Percentiles rank a stretch among this genome's conserved stretches.
phyloP scores from a whole-genome alignment of 2,888 invertebrate genomes.

The Melinaea menophilus region DNA sequence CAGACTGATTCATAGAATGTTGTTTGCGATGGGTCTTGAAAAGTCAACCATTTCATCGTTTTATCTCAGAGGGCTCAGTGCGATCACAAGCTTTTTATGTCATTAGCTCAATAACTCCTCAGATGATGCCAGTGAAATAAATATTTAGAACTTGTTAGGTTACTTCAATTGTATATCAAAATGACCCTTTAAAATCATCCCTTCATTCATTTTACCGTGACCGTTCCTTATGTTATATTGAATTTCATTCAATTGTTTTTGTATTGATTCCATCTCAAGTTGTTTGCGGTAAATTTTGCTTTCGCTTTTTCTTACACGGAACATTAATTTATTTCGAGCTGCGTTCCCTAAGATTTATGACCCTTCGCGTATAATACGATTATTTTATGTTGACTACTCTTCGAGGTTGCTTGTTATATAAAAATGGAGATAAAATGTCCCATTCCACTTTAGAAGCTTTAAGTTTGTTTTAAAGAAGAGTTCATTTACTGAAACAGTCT shows the following conservation, averaged over 20 bases:
- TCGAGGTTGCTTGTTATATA: constrained; percentile 7
- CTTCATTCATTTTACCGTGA: neutral
- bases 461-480: neutral
- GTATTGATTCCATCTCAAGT: constrained; percentile 20
- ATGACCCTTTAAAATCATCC: neutral
- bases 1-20: too few species aligned
- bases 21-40: too few species aligned
- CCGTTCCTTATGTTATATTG: constrained; percentile 9
- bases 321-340: constrained; percentile 33
- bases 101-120: too few species aligned
- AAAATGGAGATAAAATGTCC: constrained; percentile 8
- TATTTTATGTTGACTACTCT: constrained; percentile 22
- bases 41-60: too few species aligned
- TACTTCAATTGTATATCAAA: neutral
- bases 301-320: constrained; percentile 21
- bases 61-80: too few species aligned
- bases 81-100: too few species aligned
- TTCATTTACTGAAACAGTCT: too few species aligned
- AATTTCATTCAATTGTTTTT: constrained; percentile 22
- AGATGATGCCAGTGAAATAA: too few species aligned
- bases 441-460: constrained; percentile 4
- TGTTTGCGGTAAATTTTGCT: constrained; percentile 26
- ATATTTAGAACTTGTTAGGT: too few species aligned
- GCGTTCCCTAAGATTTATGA: constrained; percentile 29
- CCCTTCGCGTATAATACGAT: constrained; percentile 25